phyloP scores from a whole-genome alignment of 2,888 invertebrate species.

The Sceliomorpha sp. region DNA sequence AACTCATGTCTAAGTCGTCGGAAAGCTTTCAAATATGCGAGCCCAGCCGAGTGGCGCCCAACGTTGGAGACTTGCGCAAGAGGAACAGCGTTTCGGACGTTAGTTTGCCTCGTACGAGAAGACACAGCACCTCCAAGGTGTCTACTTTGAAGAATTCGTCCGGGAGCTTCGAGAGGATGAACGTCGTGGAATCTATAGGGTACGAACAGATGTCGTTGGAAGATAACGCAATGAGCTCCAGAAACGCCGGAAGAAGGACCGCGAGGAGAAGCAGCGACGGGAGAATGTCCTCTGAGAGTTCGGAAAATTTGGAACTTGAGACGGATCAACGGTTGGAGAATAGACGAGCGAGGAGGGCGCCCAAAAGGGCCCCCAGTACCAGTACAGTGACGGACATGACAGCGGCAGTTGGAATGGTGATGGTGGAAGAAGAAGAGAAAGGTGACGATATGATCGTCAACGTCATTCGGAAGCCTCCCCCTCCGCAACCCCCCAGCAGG shows the following conservation, averaged over 20 bases:
- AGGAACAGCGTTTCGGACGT: slow-evolving; percentile 73
- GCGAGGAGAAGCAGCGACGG: slow-evolving; percentile 60
- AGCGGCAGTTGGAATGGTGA: slow-evolving; percentile 61
- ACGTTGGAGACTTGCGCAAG: slow-evolving; percentile 69
- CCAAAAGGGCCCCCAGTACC: slow-evolving; percentile 71
- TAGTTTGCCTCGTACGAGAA: slow-evolving; percentile 57
- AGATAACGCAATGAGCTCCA: slow-evolving; percentile 25
- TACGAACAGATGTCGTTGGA: too few species aligned
- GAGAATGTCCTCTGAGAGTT: slow-evolving; percentile 72
- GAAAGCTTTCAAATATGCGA: slow-evolving; percentile 66
- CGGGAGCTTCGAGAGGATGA: slow-evolving; percentile 69
- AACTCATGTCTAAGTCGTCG: slow-evolving; percentile 74
- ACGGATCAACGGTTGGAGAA: slow-evolving; percentile 67
- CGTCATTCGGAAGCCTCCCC: slow-evolving; percentile 38
- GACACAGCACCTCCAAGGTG: slow-evolving; percentile 31
- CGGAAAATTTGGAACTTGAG: slow-evolving; percentile 74
- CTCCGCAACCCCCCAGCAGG: slow-evolving; percentile 61
- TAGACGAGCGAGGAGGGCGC: slow-evolving; percentile 64
- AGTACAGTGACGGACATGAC: too few species aligned
- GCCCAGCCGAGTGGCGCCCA: slow-evolving; percentile 9
- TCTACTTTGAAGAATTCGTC: slow-evolving; percentile 66
- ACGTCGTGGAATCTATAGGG: slow-evolving; percentile 45
- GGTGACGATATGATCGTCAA: slow-evolving; percentile 34
- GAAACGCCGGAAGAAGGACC: slow-evolving; percentile 17
- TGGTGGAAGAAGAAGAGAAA: slow-evolving; percentile 47